Conservation (phyloP, 1,140 invertebrate genomes). For the Idris sp. region DNA sequence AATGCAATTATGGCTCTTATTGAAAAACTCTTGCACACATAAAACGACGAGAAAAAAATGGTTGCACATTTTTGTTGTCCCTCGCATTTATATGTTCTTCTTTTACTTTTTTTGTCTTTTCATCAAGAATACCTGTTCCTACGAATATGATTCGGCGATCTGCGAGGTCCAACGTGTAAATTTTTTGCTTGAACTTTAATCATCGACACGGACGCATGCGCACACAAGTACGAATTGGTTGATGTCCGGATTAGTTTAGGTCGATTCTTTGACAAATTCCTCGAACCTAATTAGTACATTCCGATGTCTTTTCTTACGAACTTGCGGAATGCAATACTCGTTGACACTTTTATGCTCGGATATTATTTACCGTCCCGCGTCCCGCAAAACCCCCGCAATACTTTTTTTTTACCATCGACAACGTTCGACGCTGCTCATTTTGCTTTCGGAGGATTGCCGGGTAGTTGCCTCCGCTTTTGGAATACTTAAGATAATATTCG, state of each 20-base stretch:
- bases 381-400: conserved; percentile 6
- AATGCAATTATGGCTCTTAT: conserved; percentile 41
- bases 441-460: conserved; percentile 44
- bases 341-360: conserved; percentile 61
- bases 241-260: conserved; percentile 57
- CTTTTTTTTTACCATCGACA: conserved; percentile 35
- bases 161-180: conserved; percentile 9
- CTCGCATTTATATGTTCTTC: not conserved
- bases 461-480: conserved; percentile 56
- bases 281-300: conserved; percentile 62
- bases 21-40: conserved; percentile 13
- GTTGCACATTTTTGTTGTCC: not conserved
- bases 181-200: conserved; percentile 46
- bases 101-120: conserved; percentile 8
- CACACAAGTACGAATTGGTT: conserved; percentile 40
- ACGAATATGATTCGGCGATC: conserved; percentile 29
- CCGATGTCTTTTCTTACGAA: conserved; percentile 62
- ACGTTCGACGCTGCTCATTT: conserved; percentile 41
- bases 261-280: conserved; percentile 61
- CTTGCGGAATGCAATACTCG: conserved; percentile 60
- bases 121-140: conserved; percentile 31
- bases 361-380: conserved; percentile 38
- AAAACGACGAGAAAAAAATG: too few species aligned
- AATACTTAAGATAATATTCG: conserved; percentile 65
- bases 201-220: conserved; percentile 39